Base-by-base conservation (phyloP, 2,797 vertebrate genomes). In the Acrocephalus scirpaceus region DNA sequence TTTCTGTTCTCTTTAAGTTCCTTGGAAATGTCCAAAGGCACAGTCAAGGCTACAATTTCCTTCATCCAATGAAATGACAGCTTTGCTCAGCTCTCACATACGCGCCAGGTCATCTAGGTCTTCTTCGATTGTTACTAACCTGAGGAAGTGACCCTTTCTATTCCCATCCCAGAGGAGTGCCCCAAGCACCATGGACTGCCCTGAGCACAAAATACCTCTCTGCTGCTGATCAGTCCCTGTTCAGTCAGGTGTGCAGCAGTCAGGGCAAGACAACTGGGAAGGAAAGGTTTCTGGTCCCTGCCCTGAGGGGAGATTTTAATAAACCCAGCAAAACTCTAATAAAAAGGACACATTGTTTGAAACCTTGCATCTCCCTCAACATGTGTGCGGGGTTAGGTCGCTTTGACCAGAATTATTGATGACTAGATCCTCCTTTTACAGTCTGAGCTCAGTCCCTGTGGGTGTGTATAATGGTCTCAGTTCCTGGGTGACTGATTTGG, bases 311-410 rank as follows among this genome's bases (percentile, higher is more conserved):
- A 62, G 13, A 11, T 73, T 75, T 78, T 56, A 56, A 45, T 13
- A 75, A 79, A 66, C 7, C 22, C 27, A 44, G 5, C 0, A 58
- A 44, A 32, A 9, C 25, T 78, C 10, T 58, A 48, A 78, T 42
- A 20, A 61, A 77, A 90, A 30, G 13, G 9, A 5, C 3, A 58
- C 19, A 13, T 27, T 44, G 15, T 58, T 80, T 67, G 42, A 56
- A 88, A 64, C 26, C 15, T 64, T 48, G 8, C 18, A 42, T 32
- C 7, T 84, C 70, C 32, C 17, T 77, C 36, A 51, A 44, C 11
- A 4, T 2, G 1, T 30, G 17, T 34, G 7, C 2, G 4, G 13
- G 11, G 10, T 38, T 38, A 22, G n/a, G n/a, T 10, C 3, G 0
- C 11, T 83, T 58, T 62, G 72, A 73, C 22, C 61, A 70, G 25